These are phyloP conservation scores for Triplophysa rosa DNA, from an alignment of 2,113 vertebrate species.

Conservation along the genomic window DNA sequence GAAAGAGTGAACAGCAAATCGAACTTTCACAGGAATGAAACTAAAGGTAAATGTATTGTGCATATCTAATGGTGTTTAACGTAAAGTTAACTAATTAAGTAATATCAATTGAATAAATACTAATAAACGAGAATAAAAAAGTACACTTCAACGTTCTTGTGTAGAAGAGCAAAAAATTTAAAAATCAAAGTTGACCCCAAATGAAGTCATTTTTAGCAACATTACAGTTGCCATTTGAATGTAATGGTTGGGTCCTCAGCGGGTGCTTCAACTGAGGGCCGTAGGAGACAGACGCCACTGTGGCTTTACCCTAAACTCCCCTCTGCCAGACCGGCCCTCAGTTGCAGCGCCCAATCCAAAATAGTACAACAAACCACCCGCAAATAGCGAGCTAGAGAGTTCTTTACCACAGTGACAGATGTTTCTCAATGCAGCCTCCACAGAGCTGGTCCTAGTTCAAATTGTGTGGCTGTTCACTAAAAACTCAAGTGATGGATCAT, in stretches of 20 bases:
- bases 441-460: conserved; percentile 33
- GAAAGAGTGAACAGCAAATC: conserved; percentile 45
- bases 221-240: conserved; percentile 24
- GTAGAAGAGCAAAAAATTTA: background rate
- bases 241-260: conserved; percentile 12
- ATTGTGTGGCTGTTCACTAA: conserved; percentile 46
- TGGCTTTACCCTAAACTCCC: conserved; percentile 39
- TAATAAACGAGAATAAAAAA: background rate
- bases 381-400: conserved; percentile 58
- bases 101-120: background rate
- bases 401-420: conserved; percentile 60
- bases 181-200: background rate
- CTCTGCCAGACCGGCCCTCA: conserved; percentile 52
- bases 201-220: conserved; percentile 2
- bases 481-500: conserved; percentile 12
- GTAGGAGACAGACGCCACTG: conserved; percentile 44
- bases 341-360: conserved; percentile 60
- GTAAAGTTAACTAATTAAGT: background rate
- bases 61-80: conserved; percentile 35
- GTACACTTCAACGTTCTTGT: background rate
- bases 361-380: conserved; percentile 65
- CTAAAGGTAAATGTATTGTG: conserved; percentile 50
- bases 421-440: conserved; percentile 58
- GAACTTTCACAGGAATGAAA: conserved; percentile 54
- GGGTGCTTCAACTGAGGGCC: conserved; percentile 35